These are phyloP conservation scores for Eilema caniola DNA, from an alignment of 2,888 invertebrate genomes.

Conservation along the genomic window DNA sequence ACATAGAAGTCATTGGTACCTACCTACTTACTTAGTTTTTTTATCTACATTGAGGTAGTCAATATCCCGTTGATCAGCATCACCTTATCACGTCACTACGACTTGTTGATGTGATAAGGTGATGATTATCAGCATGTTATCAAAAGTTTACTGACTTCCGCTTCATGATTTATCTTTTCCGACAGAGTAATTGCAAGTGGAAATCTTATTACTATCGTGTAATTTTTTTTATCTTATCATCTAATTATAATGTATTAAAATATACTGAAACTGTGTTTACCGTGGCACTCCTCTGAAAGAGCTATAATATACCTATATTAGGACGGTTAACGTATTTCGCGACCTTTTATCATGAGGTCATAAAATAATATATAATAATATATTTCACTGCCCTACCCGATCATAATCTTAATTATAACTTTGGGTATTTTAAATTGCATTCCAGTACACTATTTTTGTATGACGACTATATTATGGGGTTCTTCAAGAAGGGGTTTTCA, in stretches of 20 bases:
- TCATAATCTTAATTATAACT: no score
- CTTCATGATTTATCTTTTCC: neutral
- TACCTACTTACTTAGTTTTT: neutral
- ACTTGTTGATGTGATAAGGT: constrained; percentile 2
- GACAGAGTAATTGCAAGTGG: neutral
- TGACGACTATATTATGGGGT: no score
- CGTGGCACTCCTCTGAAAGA: neutral
- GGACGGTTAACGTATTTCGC: no score
- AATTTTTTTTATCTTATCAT: neutral
- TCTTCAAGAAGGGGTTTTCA: no score
- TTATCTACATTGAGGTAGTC: neutral
- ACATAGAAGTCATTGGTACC: no score
- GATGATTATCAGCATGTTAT: neutral
- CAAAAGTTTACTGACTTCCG: neutral
- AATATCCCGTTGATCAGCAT: neutral
- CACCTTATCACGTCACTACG: neutral
- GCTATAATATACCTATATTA: no score
- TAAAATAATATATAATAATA: no score
- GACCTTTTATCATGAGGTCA: no score
- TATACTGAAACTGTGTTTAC: neutral
- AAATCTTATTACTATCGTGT: neutral
- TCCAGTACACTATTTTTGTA: no score
- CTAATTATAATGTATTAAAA: neutral
- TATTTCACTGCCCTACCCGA: no score
- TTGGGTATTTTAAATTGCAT: no score